Percentiles rank a stretch among this genome's conserved stretches.
These are phyloP conservation scores for Rhincodon typus DNA, from an alignment of 2,797 vertebrate species.

Conservation along the genomic window DNA sequence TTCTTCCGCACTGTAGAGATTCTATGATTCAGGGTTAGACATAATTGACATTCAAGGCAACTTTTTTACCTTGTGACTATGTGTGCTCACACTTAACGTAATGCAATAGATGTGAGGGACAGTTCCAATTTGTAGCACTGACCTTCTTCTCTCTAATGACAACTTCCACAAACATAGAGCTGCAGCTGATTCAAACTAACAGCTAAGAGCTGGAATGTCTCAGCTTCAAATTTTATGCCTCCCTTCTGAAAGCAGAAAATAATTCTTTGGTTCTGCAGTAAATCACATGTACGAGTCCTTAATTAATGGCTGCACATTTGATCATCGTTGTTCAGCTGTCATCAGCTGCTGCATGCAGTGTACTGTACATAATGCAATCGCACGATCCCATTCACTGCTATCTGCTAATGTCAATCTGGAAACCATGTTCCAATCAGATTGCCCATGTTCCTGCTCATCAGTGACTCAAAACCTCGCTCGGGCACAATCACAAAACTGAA, in stretches of 20 bases:
- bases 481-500: no score
- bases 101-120: background rate
- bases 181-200: background rate
- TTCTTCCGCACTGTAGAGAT: no score
- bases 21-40: background rate
- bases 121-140: background rate
- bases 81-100: background rate
- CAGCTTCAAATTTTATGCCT: background rate
- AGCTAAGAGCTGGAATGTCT: background rate
- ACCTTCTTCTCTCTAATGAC: background rate
- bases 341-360: background rate
- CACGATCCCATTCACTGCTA: background rate
- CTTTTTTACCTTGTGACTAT: background rate
- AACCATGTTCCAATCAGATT: background rate
- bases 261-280: slow-evolving; percentile 24
- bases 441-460: background rate
- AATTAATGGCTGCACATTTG: slow-evolving; percentile 28
- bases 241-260: background rate
- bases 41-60: background rate
- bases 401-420: background rate
- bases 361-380: background rate
- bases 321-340: background rate
- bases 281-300: background rate
- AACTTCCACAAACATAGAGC: background rate
- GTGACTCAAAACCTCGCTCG: background rate